Evolutionary conservation across 2,888 invertebrate genomes (phyloP).

Genomic region (Tetramorium bicarinatum): DNA sequence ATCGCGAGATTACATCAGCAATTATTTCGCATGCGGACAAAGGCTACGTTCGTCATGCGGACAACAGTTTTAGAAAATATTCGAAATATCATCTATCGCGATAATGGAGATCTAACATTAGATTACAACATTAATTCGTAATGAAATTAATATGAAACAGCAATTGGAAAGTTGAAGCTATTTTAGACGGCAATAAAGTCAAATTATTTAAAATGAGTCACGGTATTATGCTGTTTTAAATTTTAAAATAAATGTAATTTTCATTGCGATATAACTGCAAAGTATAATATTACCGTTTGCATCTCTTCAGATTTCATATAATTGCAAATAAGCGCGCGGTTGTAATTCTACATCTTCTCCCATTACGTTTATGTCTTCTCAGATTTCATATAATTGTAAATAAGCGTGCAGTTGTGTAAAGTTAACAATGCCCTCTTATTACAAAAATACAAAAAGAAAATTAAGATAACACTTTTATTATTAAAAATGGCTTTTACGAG

Average conservation of each 20-base stretch:
- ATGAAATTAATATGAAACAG: background rate
- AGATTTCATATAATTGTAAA: background rate
- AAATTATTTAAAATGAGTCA: background rate
- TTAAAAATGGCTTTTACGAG: background rate
- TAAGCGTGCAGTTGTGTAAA: background rate
- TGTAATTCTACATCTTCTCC: background rate
- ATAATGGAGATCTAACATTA: background rate
- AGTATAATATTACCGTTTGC: background rate
- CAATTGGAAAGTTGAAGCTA: background rate
- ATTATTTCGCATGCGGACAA: constrained; percentile 15
- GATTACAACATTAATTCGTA: background rate
- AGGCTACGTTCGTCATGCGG: background rate
- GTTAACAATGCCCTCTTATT: background rate
- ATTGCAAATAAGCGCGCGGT: background rate
- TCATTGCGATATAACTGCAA: background rate
- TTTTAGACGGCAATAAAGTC: background rate
- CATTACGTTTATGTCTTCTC: background rate
- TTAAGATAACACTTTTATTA: background rate
- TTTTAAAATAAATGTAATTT: background rate
- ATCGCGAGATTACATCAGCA: constrained; percentile 24
- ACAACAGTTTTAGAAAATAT: background rate
- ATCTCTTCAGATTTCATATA: background rate
- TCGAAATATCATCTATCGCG: background rate
- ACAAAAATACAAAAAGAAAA: background rate
- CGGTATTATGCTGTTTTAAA: background rate